Conservation (phyloP, 2,888 invertebrate species). For the Stenurella melanura region DNA sequence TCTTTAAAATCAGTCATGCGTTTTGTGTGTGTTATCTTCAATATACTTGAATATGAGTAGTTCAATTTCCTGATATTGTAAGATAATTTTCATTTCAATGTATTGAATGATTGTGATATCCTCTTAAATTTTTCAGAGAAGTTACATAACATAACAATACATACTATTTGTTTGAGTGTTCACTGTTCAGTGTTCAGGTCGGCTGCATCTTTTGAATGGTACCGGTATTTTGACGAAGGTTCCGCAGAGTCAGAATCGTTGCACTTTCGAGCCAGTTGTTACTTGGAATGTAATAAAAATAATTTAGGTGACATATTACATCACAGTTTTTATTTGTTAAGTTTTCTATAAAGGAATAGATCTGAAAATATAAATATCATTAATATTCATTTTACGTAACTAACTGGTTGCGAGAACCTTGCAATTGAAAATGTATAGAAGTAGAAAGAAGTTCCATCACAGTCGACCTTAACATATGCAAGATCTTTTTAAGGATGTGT, state of each 20-base stretch:
- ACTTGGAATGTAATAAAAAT: not conserved
- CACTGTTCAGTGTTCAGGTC: not conserved
- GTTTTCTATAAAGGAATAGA: not conserved
- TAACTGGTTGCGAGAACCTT: conserved; percentile 21
- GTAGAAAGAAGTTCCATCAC: conserved; percentile 3
- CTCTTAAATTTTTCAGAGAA: not conserved
- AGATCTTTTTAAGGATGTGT: conserved; percentile 1
- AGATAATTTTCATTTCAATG: not conserved
- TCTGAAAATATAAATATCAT: conserved; percentile 9
- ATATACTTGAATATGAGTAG: no score
- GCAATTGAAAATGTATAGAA: conserved; percentile 9
- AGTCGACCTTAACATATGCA: conserved; percentile 25
- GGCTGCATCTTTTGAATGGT: not conserved
- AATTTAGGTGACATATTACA: not conserved
- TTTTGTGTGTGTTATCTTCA: no score
- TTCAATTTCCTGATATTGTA: no score
- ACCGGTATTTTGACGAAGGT: not conserved
- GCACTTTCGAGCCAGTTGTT: not conserved
- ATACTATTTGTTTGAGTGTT: no score
- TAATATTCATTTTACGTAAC: conserved; percentile 4
- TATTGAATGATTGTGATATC: not conserved
- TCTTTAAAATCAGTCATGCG: no score
- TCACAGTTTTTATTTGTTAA: not conserved
- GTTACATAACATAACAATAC: not conserved
- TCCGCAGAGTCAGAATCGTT: not conserved